Evolutionary conservation across 2,797 vertebrate genomes (phyloP).

Genomic region (Scyliorhinus canicula): DNA sequence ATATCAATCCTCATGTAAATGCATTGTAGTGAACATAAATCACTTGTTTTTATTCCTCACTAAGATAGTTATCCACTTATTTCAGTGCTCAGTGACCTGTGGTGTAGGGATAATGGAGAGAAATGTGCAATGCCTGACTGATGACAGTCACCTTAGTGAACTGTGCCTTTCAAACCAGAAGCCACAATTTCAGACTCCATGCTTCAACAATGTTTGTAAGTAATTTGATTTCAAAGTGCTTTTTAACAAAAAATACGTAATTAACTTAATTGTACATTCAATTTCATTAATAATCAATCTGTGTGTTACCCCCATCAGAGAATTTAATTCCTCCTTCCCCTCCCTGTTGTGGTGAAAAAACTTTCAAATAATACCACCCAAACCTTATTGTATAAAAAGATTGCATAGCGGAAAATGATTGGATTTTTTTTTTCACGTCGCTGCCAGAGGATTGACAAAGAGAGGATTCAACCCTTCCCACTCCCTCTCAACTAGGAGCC

Average conservation of each 20-base stretch:
- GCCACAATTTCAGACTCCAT: slow-evolving; percentile 69
- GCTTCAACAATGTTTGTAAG: slow-evolving; percentile 76
- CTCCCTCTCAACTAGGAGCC: neutral
- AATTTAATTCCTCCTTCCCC: neutral
- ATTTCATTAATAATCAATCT: neutral
- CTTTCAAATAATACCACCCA: neutral
- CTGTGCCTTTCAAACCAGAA: slow-evolving; percentile 70
- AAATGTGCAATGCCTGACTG: slow-evolving; percentile 69
- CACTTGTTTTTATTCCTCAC: neutral
- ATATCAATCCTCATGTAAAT: neutral
- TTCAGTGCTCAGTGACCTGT: slow-evolving; percentile 84
- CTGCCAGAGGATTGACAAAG: neutral
- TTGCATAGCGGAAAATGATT: neutral
- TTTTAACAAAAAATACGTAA: neutral
- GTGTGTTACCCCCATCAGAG: neutral
- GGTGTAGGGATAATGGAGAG: slow-evolving; percentile 75
- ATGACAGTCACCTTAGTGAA: slow-evolving; percentile 64
- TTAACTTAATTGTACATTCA: neutral
- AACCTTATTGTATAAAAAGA: neutral
- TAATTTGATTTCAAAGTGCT: slow-evolving; percentile 40
- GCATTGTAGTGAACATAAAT: neutral
- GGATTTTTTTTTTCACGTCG: too few species aligned
- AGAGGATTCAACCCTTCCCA: neutral
- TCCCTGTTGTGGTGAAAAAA: neutral
- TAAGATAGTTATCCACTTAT: slow-evolving; percentile 15